Base-by-base conservation (phyloP, 2,113 vertebrate species). In the Sciurus niger region DNA sequence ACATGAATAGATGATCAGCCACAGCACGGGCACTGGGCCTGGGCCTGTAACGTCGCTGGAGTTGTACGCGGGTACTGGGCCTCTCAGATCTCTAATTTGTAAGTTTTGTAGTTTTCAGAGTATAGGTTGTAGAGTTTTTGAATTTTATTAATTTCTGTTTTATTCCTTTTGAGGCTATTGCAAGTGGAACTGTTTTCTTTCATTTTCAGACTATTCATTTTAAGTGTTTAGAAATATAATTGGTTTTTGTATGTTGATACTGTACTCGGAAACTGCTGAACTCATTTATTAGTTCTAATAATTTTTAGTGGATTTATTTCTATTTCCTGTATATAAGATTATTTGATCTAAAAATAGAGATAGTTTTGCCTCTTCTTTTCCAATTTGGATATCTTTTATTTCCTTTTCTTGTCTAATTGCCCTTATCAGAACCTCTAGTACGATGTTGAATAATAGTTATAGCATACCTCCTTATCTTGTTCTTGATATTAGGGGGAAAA, bases 141-240 rank as follows among this genome's bases (percentile, higher is more conserved):
- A 48, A 12, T 88, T 91, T 72, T 87, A 24, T 95, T 95, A 79
- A 80, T 80, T 86, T 58, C 22, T 32, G 28, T 28, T 32, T 43
- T 43, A 13, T 34, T 34, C 32, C 58, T 60, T 34, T n/a, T 53
- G 16, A 73, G 43, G 74, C 24, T 46, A 68, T 40, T 72, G 17
- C 43, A 79, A 85, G 40, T 60, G 40, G 20, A 80, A 84, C 67
- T 58, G 24, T 73, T 93, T 86, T 58, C 58, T 90, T 85, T 83
- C 16, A 28, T 88, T 82, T 85, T n/a, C 63, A 95, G 7, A 24
- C 6, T 60, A 40, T 93, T 89, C 13, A 73, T 55, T 74, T 13
- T 20, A 95, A 16, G 1, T 73, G 8, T 58, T 48, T 83, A 72
- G n/a, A 82, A 65, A 43, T 77, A 51, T 6, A 76, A 32, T 40